Conservation (phyloP, 2,888 invertebrate species). For the Orthonevra nobilis region DNA sequence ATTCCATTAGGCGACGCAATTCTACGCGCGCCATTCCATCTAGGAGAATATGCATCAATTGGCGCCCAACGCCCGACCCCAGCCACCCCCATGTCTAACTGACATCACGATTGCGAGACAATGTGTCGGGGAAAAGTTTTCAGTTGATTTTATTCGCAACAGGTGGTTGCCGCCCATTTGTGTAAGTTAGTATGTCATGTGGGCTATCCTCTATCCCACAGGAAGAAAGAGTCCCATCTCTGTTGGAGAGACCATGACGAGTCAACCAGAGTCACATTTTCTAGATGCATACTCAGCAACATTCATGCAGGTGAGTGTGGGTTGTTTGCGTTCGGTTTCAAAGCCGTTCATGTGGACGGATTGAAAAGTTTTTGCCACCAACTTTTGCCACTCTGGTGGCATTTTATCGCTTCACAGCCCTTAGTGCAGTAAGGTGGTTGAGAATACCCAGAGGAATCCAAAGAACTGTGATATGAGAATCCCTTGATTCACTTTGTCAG, state of each 20-base stretch:
- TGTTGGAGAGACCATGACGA: slow-evolving; percentile 3
- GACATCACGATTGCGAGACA: slow-evolving; percentile 52
- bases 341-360: slow-evolving; percentile 4
- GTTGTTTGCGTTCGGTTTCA: not conserved
- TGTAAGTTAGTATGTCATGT: not conserved
- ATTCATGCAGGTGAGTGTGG: slow-evolving; percentile 18
- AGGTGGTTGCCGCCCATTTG: slow-evolving; percentile 64
- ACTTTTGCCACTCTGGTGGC: slow-evolving; percentile 13
- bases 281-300: slow-evolving; percentile 16
- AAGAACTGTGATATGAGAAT: not conserved
- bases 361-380: slow-evolving; percentile 35
- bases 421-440: not conserved
- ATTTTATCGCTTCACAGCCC: slow-evolving; percentile 10
- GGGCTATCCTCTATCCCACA: not conserved
- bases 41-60: slow-evolving; percentile 24
- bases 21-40: slow-evolving; percentile 7
- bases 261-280: slow-evolving; percentile 26
- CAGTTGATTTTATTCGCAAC: slow-evolving; percentile 64
- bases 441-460: too few relatives aligned
- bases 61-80: not conserved
- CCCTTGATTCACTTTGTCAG: slow-evolving; percentile 24
- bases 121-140: slow-evolving; percentile 53
- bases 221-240: not conserved
- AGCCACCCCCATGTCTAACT: not conserved
- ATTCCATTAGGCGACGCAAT: not conserved